Evolutionary conservation across 2,888 invertebrate species (phyloP).

Genomic region (Escarpia spicata): DNA sequence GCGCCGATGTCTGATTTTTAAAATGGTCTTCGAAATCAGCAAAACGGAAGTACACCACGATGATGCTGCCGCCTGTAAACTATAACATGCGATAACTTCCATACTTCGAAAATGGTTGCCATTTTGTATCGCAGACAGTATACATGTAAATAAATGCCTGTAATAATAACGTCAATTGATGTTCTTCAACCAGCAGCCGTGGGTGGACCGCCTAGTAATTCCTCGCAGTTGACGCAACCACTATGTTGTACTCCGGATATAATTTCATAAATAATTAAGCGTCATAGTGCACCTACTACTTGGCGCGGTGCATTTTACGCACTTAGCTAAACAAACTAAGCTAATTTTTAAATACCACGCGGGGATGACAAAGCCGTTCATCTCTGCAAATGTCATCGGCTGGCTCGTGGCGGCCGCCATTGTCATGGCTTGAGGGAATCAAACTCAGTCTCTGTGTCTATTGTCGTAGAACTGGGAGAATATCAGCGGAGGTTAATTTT

Average conservation of each 20-base stretch:
- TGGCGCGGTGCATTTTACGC: background rate
- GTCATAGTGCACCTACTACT: background rate
- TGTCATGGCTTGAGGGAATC: background rate
- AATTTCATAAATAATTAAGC: slow-evolving; percentile 13
- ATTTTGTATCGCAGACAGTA: background rate
- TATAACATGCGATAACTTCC: background rate
- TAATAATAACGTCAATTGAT: background rate
- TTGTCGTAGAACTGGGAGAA: background rate
- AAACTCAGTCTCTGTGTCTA: background rate
- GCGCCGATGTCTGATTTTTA: background rate
- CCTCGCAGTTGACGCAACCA: background rate
- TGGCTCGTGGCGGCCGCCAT: background rate
- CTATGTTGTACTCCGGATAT: background rate
- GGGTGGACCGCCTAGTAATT: background rate
- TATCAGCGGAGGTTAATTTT: background rate
- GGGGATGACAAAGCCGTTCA: background rate
- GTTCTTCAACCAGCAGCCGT: background rate
- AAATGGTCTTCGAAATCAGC: background rate
- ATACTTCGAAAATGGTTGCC: background rate
- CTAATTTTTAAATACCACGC: slow-evolving; percentile 6
- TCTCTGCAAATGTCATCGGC: background rate
- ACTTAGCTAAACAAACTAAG: slow-evolving; percentile 16
- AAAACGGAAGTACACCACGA: background rate
- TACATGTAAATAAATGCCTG: background rate
- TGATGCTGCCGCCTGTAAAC: background rate